These are phyloP conservation scores for Antennarius striatus DNA, from an alignment of 2,113 vertebrate genomes.

Conservation along the genomic window DNA sequence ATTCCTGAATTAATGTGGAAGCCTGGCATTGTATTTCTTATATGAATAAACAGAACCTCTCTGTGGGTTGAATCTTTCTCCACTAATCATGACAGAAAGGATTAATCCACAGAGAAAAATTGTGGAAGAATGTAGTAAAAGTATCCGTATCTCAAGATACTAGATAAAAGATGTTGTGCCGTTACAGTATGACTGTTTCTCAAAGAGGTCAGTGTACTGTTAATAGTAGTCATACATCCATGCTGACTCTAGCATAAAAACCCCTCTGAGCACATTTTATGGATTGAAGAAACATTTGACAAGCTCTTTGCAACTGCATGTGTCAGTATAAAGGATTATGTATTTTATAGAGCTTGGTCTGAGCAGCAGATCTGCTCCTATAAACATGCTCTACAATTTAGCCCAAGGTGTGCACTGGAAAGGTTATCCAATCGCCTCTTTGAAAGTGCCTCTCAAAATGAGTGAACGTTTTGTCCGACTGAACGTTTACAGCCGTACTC, in stretches of 20 bases:
- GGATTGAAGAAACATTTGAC: slow-evolving; percentile 64
- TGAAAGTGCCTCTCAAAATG: slow-evolving; percentile 64
- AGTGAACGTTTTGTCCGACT: slow-evolving; percentile 39
- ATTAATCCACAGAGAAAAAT: slow-evolving; percentile 1
- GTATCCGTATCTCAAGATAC: slow-evolving; percentile 1
- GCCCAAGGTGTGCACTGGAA: slow-evolving; percentile 65
- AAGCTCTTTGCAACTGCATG: slow-evolving; percentile 59
- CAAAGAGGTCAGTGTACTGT: slow-evolving; percentile 61
- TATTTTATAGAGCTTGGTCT: slow-evolving; percentile 64
- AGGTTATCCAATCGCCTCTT: slow-evolving; percentile 66
- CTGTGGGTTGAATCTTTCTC: slow-evolving; percentile 2
- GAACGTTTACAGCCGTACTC: slow-evolving; percentile 10
- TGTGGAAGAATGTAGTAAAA: not conserved
- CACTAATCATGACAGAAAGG: not conserved
- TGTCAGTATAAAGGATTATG: slow-evolving; percentile 75
- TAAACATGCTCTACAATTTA: slow-evolving; percentile 74
- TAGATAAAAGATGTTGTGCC: slow-evolving; percentile 1
- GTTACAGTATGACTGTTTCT: slow-evolving; percentile 35
- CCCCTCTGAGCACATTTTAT: slow-evolving; percentile 68
- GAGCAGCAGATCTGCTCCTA: slow-evolving; percentile 55
- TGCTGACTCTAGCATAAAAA: slow-evolving; percentile 61
- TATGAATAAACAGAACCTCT: not conserved
- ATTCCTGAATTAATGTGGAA: slow-evolving; percentile 9
- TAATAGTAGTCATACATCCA: slow-evolving; percentile 64
- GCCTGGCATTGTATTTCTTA: slow-evolving; percentile 4